Evolutionary conservation across 2,888 invertebrate genomes (phyloP), one percentile per base, ranked within the genome.

Genomic region (Hyposoter didymator): DNA sequence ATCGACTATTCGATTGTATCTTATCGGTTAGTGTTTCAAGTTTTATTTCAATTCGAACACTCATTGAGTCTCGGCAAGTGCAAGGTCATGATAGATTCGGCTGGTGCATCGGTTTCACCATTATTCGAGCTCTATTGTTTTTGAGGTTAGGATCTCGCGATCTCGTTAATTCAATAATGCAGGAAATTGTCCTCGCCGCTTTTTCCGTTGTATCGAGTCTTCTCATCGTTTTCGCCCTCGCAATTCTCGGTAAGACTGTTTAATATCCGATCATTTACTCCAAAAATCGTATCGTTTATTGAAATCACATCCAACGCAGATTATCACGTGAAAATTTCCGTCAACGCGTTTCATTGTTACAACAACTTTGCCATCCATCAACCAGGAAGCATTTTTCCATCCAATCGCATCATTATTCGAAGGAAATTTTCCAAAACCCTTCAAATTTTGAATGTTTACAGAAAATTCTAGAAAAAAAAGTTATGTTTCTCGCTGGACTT

Each of bases 131-230:
- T 39, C 22, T 59, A 49, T 64, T 62, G 28, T 67, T 45, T 52
- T 62, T 14, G 73, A 67, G 52, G 79, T 76, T 80, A 73, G 62
- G 14, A 45, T 19, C 28, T 67, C 47, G 32, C 14, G 17, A 45
- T 70, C n/a, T 59, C 73, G 52, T 35, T 43, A 62, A 74, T 79
- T 28, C 87, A 87, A 91, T 91, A 91, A 94, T 93, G 93, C 92
- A 94, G 94, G 95, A 95, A 91, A 92, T 95, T 88, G 89, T 94
- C 87, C 92, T 95, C 88, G 94, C 95, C 87, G 93, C 94, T 84
- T 92, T 95, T 89, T 95, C 95, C 81, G 94, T 95, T 88, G 89
- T 95, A 90, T 95, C 95, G 87, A 95, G 95, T 88, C 92, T 96
- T 88, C 92, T 94, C 89, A 94, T 96, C 91, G 95, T 96, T 86